A percentile compares a stretch with the other conserved stretches of the same genome.
Evolutionary conservation across 92 coral and sea anemone genomes (phyloP).

Genomic region (Epizoanthus illoricatus): DNA sequence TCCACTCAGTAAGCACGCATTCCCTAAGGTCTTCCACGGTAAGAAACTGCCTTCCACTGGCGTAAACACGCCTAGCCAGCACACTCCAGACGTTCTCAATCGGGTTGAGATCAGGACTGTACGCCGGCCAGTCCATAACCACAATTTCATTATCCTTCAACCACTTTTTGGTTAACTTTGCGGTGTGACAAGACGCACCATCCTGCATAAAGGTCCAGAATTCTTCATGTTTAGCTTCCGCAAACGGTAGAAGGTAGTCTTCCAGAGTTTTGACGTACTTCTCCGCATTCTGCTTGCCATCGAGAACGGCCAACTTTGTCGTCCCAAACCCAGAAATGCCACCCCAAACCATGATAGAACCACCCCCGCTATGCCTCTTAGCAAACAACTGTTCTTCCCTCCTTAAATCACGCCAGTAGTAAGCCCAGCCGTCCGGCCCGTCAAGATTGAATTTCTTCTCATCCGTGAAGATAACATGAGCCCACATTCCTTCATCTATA

Average conservation of each 20-base stretch:
- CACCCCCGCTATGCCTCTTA: too few species aligned
- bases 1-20: too few species aligned
- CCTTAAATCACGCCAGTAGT: not conserved
- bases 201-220: not conserved
- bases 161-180: not conserved
- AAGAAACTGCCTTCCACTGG: not conserved
- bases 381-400: too few species aligned
- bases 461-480: too few species aligned
- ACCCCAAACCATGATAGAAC: not conserved
- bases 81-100: not conserved
- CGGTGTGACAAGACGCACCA: not conserved
- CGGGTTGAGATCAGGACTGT: not conserved
- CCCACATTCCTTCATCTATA: not conserved
- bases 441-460: constrained; percentile 4
- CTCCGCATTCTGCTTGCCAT: not conserved
- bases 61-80: not conserved
- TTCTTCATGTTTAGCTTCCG: not conserved
- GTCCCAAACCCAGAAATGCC: not conserved
- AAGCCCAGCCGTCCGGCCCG: not conserved
- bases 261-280: not conserved
- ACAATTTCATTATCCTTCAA: not conserved
- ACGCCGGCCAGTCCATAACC: not conserved
- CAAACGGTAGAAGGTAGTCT: not conserved
- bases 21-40: not conserved
- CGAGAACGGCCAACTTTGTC: not conserved